phyloP scores from a whole-genome alignment of 2,888 invertebrate genomes.

The Drosophila antonietae region DNA sequence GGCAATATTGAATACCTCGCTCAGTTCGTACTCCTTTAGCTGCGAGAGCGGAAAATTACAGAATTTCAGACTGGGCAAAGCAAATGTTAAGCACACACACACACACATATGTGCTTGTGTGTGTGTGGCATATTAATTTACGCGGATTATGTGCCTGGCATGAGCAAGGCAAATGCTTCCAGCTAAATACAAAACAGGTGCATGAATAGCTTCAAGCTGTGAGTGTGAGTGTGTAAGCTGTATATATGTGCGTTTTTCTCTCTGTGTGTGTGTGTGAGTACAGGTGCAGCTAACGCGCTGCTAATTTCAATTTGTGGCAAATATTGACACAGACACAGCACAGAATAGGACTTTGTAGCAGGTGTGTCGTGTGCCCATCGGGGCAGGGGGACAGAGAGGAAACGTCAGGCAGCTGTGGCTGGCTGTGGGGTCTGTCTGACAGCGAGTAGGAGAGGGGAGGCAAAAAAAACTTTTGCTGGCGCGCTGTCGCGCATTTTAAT shows the following conservation, averaged over 20 bases:
- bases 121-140: slow-evolving; percentile 77
- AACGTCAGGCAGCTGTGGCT: too few relatives aligned
- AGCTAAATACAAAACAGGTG: slow-evolving; percentile 41
- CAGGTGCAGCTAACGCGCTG: slow-evolving; percentile 79
- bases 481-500: slow-evolving; percentile 82
- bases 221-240: not conserved
- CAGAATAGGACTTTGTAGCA: slow-evolving; percentile 15
- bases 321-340: slow-evolving; percentile 71
- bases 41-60: slow-evolving; percentile 80
- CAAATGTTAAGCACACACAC: slow-evolving; percentile 50
- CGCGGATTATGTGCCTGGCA: slow-evolving; percentile 73
- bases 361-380: slow-evolving; percentile 6
- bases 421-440: slow-evolving; percentile 22
- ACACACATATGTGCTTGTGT: slow-evolving; percentile 46
- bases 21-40: slow-evolving; percentile 94
- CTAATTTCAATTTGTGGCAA: slow-evolving; percentile 79
- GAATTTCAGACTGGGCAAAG: slow-evolving; percentile 28
- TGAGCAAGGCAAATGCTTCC: slow-evolving; percentile 45
- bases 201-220: slow-evolving; percentile 20
- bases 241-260: slow-evolving; percentile 14
- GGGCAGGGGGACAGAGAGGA: not conserved
- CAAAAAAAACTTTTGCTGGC: slow-evolving; percentile 58
- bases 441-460: slow-evolving; percentile 16
- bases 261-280: slow-evolving; percentile 27
- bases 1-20: slow-evolving; percentile 93